Conservation (phyloP, 2,888 invertebrate species). For the Tanypteryx hageni region DNA sequence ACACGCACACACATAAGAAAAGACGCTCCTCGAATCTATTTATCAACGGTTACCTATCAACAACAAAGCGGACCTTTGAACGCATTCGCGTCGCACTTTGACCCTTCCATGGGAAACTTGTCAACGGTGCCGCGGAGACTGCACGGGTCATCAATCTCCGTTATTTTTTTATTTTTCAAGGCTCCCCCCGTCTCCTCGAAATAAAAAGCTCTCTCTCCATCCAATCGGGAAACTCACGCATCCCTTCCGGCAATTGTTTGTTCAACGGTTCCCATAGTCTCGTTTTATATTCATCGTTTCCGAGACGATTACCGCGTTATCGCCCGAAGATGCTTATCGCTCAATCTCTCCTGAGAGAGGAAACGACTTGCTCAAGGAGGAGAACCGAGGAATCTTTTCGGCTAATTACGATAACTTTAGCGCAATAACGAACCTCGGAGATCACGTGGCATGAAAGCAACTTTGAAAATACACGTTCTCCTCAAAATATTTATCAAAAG, state of each 20-base stretch:
- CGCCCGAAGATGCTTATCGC: not conserved
- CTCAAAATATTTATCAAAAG: too few relatives aligned
- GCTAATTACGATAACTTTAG: too few relatives aligned
- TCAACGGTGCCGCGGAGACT: not conserved
- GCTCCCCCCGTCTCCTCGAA: too few relatives aligned
- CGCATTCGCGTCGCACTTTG: not conserved
- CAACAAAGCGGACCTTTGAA: not conserved
- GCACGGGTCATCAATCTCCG: constrained; percentile 22
- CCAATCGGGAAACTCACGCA: not conserved
- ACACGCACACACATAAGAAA: too few relatives aligned
- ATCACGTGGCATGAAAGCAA: too few relatives aligned
- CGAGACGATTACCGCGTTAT: not conserved
- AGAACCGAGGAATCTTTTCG: too few relatives aligned
- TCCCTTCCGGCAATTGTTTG: constrained; percentile 8
- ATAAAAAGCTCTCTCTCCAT: not conserved
- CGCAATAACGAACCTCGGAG: too few relatives aligned
- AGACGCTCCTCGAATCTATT: not conserved
- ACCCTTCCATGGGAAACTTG: not conserved
- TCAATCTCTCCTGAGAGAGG: not conserved
- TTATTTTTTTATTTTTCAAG: not conserved
- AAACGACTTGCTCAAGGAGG: too few relatives aligned
- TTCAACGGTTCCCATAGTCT: constrained; percentile 12
- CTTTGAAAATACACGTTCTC: too few relatives aligned
- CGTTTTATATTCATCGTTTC: not conserved
- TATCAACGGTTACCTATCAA: not conserved